These are phyloP conservation scores for Cylloceria caligata DNA, from an alignment of 2,888 invertebrate species.

Conservation along the genomic window DNA sequence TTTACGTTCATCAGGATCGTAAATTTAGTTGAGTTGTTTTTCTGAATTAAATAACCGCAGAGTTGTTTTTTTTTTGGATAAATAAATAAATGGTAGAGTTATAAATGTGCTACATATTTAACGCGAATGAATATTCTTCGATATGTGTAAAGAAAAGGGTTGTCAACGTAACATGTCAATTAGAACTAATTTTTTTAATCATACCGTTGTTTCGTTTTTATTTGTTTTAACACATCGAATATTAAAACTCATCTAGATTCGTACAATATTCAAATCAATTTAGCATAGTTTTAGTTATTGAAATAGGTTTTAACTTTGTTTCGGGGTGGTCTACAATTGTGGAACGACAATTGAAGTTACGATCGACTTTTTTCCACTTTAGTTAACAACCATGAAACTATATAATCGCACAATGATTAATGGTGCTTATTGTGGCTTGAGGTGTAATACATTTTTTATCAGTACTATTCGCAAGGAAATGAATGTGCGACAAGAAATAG, in stretches of 20 bases:
- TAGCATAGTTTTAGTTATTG: neutral
- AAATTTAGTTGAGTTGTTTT: too few species aligned
- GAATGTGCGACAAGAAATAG: too few species aligned
- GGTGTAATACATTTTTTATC: neutral
- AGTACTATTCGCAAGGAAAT: neutral
- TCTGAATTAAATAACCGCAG: too few species aligned
- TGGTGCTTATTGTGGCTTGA: neutral
- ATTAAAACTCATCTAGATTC: neutral
- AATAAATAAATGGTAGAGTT: too few species aligned
- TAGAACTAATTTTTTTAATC: too few species aligned
- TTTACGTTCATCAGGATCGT: too few species aligned
- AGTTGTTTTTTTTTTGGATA: too few species aligned
- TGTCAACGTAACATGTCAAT: too few species aligned
- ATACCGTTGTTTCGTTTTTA: neutral
- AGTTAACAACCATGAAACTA: neutral
- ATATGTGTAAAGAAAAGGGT: too few species aligned
- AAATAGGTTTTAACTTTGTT: neutral
- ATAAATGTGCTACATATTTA: too few species aligned
- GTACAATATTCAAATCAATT: neutral
- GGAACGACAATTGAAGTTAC: neutral
- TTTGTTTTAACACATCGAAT: neutral
- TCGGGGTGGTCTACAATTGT: constrained; percentile 7
- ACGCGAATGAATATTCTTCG: too few species aligned
- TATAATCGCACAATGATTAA: neutral
- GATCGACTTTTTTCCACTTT: neutral